Conservation (phyloP, 2,888 invertebrate genomes). For the Actias luna region DNA sequence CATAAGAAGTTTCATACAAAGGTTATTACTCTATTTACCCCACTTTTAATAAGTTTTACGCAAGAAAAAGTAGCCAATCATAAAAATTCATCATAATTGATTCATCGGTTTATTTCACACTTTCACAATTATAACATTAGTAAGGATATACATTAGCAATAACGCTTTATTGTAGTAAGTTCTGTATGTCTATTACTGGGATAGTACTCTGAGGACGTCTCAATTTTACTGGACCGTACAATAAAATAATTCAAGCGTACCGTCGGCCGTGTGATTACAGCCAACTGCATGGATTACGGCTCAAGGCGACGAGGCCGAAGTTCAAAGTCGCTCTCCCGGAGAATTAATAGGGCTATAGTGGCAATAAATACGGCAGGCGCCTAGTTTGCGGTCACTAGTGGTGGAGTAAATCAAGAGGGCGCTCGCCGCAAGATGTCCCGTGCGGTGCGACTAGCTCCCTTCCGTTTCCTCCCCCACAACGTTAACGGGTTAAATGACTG, state of each 20-base stretch:
- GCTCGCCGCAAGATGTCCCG: constrained; percentile 67
- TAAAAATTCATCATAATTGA: too few relatives aligned
- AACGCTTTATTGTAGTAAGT: not conserved
- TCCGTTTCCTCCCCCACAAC: constrained; percentile 39
- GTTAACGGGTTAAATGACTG: constrained; percentile 1
- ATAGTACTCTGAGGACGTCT: not conserved
- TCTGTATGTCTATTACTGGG: not conserved
- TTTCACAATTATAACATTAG: too few relatives aligned
- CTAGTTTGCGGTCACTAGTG: constrained; percentile 70
- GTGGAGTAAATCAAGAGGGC: constrained; percentile 75
- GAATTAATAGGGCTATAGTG: constrained; percentile 80
- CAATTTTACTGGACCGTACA: constrained; percentile 16
- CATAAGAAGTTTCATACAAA: too few relatives aligned
- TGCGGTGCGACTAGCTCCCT: constrained; percentile 38
- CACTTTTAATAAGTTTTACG: too few relatives aligned
- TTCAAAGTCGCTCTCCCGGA: constrained; percentile 63
- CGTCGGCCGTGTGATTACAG: constrained; percentile 43
- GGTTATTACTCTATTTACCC: too few relatives aligned
- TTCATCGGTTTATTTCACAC: too few relatives aligned
- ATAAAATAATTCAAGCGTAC: constrained; percentile 46
- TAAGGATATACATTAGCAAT: too few relatives aligned
- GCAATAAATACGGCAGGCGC: constrained; percentile 76
- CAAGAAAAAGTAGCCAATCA: too few relatives aligned
- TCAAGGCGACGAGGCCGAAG: constrained; percentile 39
- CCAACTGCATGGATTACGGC: constrained; percentile 48